phyloP scores from a whole-genome alignment of 1,140 invertebrate species.

The Wasmannia auropunctata region DNA sequence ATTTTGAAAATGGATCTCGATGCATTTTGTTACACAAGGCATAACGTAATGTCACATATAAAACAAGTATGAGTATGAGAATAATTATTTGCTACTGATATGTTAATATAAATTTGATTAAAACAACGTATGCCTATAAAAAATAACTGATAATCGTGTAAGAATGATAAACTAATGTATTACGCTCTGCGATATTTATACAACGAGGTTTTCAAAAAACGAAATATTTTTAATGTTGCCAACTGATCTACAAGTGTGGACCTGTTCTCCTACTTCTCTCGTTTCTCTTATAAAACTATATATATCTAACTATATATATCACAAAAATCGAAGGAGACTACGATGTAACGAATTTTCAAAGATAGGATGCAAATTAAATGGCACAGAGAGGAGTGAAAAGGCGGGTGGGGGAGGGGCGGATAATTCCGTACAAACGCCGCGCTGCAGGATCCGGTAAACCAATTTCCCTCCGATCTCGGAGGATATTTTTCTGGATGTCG shows the following conservation, averaged over 20 bases:
- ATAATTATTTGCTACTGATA: not conserved
- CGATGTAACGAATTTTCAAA: constrained; percentile 41
- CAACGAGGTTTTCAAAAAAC: not conserved
- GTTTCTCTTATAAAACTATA: not conserved
- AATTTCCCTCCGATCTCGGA: constrained; percentile 47
- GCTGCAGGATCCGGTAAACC: constrained; percentile 38
- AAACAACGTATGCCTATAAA: not conserved
- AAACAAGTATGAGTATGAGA: not conserved
- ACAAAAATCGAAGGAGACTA: not conserved
- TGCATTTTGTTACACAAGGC: too few species aligned
- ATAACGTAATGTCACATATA: not conserved
- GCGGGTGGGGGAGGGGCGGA: too few species aligned
- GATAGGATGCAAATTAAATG: constrained; percentile 27
- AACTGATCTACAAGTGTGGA: not conserved
- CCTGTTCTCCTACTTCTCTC: not conserved
- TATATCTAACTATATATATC: too few species aligned
- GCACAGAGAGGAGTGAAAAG: not conserved
- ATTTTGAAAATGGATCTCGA: constrained; percentile 20
- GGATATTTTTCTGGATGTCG: constrained; percentile 61
- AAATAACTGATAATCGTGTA: not conserved
- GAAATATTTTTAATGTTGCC: not conserved
- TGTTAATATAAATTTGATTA: not conserved
- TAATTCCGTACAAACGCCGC: constrained; percentile 30
- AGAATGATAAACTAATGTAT: not conserved
- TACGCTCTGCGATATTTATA: not conserved